Evolutionary conservation across 2,797 vertebrate species (phyloP).

Genomic region (Galago senegalensis): DNA sequence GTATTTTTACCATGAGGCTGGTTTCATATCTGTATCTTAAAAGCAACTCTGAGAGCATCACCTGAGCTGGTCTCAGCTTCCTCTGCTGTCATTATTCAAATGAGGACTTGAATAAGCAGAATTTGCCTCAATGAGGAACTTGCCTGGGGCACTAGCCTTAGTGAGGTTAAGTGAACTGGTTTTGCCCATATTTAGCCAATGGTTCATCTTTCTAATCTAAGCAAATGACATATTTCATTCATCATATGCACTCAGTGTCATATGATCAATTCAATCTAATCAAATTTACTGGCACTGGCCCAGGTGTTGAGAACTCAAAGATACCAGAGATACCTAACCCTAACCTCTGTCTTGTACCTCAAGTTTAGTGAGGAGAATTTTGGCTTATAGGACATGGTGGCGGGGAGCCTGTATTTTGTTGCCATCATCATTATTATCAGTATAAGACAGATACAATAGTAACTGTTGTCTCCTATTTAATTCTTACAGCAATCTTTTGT

Average conservation of each 20-base stretch:
- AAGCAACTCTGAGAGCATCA: slow-evolving; percentile 63
- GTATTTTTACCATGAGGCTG: slow-evolving; percentile 44
- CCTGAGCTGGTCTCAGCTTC: slow-evolving; percentile 2
- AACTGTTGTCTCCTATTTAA: slow-evolving; percentile 19
- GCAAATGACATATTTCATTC: not conserved
- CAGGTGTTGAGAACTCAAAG: not conserved
- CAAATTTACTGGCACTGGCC: not conserved
- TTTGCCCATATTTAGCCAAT: slow-evolving; percentile 41
- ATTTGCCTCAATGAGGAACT: slow-evolving; percentile 63
- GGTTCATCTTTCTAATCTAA: slow-evolving; percentile 21
- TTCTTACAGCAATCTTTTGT: slow-evolving; percentile 6
- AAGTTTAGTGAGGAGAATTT: not conserved
- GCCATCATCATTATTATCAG: not conserved
- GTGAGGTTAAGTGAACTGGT: not conserved
- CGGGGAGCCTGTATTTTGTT: not conserved
- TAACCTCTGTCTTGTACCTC: not conserved
- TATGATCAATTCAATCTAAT: slow-evolving; percentile 37
- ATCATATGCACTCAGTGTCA: slow-evolving; percentile 4
- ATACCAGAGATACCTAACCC: not conserved
- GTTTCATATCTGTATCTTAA: slow-evolving; percentile 75
- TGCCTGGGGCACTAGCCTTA: slow-evolving; percentile 5
- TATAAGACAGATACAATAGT: not conserved
- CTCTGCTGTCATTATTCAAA: slow-evolving; percentile 78
- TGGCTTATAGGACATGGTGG: not conserved
- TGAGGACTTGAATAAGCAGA: slow-evolving; percentile 76